A percentile compares a stretch with the other conserved stretches of the same genome.
phyloP scores from a whole-genome alignment of 2,113 vertebrate genomes.

The Psilopogon haemacephalus region DNA sequence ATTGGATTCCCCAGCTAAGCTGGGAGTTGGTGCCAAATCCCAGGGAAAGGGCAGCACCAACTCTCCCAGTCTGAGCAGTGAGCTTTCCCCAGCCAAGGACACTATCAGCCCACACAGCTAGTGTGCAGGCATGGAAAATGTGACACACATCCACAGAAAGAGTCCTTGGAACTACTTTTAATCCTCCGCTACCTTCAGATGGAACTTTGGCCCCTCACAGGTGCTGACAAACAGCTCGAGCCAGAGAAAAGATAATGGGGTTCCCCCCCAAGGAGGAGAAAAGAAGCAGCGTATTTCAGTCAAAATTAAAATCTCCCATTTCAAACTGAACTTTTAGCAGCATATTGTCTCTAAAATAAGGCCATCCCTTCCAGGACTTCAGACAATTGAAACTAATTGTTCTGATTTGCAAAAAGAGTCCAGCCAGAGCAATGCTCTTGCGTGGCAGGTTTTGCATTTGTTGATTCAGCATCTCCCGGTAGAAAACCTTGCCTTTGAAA shows the following conservation, averaged over 20 bases:
- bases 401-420: not conserved
- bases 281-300: not conserved
- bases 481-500: not conserved
- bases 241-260: not conserved
- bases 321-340: not conserved
- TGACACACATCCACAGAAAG: accelerated
- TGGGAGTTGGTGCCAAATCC: accelerated
- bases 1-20: too few species aligned
- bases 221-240: accelerated
- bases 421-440: not conserved
- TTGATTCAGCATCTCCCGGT: not conserved
- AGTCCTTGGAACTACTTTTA: not conserved
- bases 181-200: not conserved
- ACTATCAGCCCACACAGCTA: accelerated
- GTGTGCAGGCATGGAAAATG: accelerated
- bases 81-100: not conserved
- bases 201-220: not conserved
- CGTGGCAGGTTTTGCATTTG: not conserved
- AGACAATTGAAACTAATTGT: not conserved
- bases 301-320: not conserved
- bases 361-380: not conserved
- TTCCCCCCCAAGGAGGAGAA: not conserved
- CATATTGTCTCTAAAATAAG: not conserved
- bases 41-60: not conserved
- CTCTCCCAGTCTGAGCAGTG: not conserved